Conservation (phyloP, 2,888 invertebrate genomes). For the Acleris laterana region DNA sequence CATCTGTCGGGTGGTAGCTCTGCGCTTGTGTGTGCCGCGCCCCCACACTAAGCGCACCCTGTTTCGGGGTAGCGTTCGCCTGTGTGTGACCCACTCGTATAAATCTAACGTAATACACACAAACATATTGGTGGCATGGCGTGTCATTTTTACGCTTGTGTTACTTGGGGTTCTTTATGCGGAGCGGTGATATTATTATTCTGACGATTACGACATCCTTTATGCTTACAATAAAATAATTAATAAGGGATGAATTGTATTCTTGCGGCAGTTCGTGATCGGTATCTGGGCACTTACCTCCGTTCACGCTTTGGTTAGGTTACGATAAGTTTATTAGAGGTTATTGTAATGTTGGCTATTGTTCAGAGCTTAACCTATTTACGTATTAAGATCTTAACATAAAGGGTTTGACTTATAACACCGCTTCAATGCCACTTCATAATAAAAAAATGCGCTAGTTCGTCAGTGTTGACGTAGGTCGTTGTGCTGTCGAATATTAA, state of each 20-base stretch:
- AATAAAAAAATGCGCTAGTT: constrained; percentile 5
- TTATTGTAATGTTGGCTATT: constrained; percentile 57
- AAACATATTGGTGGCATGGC: constrained; percentile 81
- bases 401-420: constrained; percentile 13
- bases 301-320: constrained; percentile 70
- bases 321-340: constrained; percentile 69
- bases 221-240: constrained; percentile 84
- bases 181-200: constrained; percentile 83
- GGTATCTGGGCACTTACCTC: constrained; percentile 75
- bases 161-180: constrained; percentile 82
- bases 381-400: constrained; percentile 24
- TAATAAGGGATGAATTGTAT: constrained; percentile 84
- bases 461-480: constrained; percentile 26
- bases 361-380: constrained; percentile 54
- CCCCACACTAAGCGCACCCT: constrained; percentile 73
- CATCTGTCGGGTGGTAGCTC: constrained; percentile 76
- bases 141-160: constrained; percentile 84
- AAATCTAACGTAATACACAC: constrained; percentile 82
- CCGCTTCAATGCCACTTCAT: not conserved
- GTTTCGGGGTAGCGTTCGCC: constrained; percentile 66
- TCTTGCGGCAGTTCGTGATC: constrained; percentile 77
- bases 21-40: constrained; percentile 66
- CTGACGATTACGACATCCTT: constrained; percentile 83
- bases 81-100: constrained; percentile 84
- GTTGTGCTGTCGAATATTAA: constrained; percentile 21